A percentile compares a stretch with the other conserved stretches of the same genome.
phyloP scores from a whole-genome alignment of 2,888 invertebrate genomes.

The Caenorhabditis sulstoni region DNA sequence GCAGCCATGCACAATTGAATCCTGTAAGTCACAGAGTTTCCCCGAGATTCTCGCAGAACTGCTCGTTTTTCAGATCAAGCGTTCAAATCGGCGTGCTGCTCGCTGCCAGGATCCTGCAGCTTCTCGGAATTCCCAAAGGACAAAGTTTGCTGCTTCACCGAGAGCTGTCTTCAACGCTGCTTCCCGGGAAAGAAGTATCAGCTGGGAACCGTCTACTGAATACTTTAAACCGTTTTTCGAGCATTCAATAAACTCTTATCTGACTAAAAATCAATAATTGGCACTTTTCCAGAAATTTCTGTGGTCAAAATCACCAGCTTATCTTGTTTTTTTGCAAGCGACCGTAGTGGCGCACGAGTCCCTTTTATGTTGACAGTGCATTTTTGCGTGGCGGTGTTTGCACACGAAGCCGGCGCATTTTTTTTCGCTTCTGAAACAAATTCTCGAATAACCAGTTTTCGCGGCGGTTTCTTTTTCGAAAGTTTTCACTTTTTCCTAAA shows the following conservation, averaged over 20 bases:
- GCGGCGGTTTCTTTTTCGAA: neutral
- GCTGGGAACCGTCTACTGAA: constrained; percentile 73
- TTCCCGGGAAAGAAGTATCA: constrained; percentile 75
- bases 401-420: constrained; percentile 17
- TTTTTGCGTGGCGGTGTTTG: constrained; percentile 17
- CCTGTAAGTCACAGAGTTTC: constrained; percentile 34
- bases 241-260: too few relatives aligned
- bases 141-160: constrained; percentile 75
- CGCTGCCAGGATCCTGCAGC: constrained; percentile 38
- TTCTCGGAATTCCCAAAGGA: constrained; percentile 57
- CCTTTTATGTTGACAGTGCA: neutral
- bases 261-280: neutral
- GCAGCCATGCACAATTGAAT: constrained; percentile 57
- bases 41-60: neutral
- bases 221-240: neutral
- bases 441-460: neutral
- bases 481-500: neutral
- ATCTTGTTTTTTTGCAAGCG: too few relatives aligned
- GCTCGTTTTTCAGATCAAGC: constrained; percentile 32
- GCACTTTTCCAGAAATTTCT: constrained; percentile 3
- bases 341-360: too few relatives aligned
- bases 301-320: too few relatives aligned
- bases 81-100: constrained; percentile 47
- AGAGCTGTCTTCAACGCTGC: constrained; percentile 74
- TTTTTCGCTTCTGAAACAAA: neutral